Evolutionary conservation across 2,113 vertebrate species (phyloP).

Genomic region (Pachypanchax playfairii): DNA sequence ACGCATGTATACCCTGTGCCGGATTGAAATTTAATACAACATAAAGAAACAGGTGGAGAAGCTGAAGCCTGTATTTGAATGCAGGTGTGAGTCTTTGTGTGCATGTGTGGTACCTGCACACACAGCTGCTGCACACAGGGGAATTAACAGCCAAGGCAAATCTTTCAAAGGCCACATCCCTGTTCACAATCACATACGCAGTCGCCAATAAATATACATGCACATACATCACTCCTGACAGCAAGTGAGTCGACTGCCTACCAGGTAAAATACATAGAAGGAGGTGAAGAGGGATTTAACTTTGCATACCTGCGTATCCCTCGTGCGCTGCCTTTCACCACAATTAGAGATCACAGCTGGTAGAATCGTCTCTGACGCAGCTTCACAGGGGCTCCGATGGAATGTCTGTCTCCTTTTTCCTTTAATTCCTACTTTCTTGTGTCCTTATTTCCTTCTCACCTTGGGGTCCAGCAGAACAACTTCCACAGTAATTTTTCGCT

Average conservation of each 20-base stretch:
- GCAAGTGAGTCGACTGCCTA: constrained; percentile 25
- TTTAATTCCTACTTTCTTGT: constrained; percentile 33
- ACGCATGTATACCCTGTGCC: not conserved
- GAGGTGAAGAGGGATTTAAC: constrained; percentile 41
- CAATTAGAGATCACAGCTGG: constrained; percentile 45
- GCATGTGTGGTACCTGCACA: constrained; percentile 57
- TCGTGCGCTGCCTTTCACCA: constrained; percentile 38
- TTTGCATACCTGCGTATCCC: constrained; percentile 52
- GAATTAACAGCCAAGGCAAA: constrained; percentile 54
- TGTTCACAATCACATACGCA: constrained; percentile 56
- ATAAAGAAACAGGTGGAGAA: not conserved
- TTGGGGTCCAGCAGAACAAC: constrained; percentile 17
- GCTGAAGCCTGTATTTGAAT: constrained; percentile 17
- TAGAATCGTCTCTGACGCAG: constrained; percentile 42
- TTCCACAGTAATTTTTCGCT: constrained; percentile 16
- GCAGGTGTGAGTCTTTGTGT: constrained; percentile 13
- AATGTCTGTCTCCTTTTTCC: constrained; percentile 38
- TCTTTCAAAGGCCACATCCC: constrained; percentile 60
- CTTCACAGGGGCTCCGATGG: constrained; percentile 50
- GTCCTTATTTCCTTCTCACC: constrained; percentile 44
- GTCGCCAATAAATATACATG: constrained; percentile 32
- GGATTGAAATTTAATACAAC: not conserved
- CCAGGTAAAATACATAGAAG: constrained; percentile 40
- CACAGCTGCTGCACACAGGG: constrained; percentile 54
- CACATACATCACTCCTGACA: constrained; percentile 15